Percentiles rank a stretch among this genome's conserved stretches.
Evolutionary conservation across 2,797 vertebrate species (phyloP).

Genomic region (Falco columbarius): DNA sequence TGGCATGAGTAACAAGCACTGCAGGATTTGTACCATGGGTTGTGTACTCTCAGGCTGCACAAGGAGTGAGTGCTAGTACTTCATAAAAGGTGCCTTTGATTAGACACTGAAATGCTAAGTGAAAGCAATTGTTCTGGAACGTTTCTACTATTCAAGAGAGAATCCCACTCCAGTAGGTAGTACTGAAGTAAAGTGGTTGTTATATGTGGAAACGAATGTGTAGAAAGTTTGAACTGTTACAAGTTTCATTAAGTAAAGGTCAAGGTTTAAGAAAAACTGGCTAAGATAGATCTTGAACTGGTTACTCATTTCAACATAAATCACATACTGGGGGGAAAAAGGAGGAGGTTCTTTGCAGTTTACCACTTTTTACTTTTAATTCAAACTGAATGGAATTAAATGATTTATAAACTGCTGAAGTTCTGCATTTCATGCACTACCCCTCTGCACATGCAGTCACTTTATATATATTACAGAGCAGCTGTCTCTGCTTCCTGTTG

Average conservation of each 20-base stretch:
- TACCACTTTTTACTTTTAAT: background rate
- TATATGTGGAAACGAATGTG: background rate
- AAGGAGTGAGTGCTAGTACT: background rate
- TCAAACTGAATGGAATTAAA: conserved; percentile 62
- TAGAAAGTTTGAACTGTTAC: background rate
- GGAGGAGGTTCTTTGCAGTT: background rate
- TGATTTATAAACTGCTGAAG: conserved; percentile 66
- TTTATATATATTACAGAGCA: conserved; percentile 48
- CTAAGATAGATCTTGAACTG: background rate
- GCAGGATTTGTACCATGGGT: background rate
- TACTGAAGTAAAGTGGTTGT: background rate
- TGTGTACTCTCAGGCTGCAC: background rate
- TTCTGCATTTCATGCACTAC: conserved; percentile 33
- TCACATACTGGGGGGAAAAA: background rate
- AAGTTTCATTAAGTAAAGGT: background rate
- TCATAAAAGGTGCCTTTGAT: background rate
- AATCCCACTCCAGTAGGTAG: background rate
- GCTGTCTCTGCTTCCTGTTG: conserved; percentile 72
- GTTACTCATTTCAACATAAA: background rate
- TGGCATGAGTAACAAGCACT: background rate
- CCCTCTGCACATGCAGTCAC: conserved; percentile 15
- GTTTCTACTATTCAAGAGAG: background rate
- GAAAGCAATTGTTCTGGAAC: background rate
- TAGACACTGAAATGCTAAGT: background rate
- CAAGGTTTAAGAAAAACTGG: background rate